Evolutionary conservation across 2,797 vertebrate genomes (phyloP).

Genomic region (Sarcophilus harrisii): DNA sequence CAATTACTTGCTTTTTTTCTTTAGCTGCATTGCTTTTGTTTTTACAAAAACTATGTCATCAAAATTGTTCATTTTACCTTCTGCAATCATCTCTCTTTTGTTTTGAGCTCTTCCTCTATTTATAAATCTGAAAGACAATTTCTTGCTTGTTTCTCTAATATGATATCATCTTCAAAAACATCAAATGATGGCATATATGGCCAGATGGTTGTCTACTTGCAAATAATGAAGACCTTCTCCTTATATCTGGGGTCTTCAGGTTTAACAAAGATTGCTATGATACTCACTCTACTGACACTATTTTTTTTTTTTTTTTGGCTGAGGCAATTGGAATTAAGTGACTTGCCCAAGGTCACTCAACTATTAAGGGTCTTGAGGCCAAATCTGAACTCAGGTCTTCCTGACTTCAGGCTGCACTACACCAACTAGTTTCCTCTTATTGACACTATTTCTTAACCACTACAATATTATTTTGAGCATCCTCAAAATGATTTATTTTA

Average conservation of each 20-base stretch:
- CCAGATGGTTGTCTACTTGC: not conserved
- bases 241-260: not conserved
- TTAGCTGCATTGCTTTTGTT: not conserved
- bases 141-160: not conserved
- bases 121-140: not conserved
- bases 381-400: no score
- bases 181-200: not conserved
- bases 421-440: no score
- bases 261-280: not conserved
- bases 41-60: not conserved
- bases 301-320: no score
- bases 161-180: not conserved
- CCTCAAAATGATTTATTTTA: not conserved
- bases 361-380: no score
- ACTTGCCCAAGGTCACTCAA: no score
- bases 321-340: no score
- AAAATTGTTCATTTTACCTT: not conserved
- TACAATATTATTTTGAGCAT: no score
- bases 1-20: not conserved
- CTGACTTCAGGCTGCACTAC: no score
- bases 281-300: not conserved
- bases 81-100: not conserved
- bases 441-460: not conserved
- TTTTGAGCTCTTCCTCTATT: not conserved
- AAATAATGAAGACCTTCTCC: not conserved